Evolutionary conservation across 2,797 vertebrate genomes (phyloP), one percentile per base, ranked within the genome.

Genomic region (Buphagus erythrorhynchus): DNA sequence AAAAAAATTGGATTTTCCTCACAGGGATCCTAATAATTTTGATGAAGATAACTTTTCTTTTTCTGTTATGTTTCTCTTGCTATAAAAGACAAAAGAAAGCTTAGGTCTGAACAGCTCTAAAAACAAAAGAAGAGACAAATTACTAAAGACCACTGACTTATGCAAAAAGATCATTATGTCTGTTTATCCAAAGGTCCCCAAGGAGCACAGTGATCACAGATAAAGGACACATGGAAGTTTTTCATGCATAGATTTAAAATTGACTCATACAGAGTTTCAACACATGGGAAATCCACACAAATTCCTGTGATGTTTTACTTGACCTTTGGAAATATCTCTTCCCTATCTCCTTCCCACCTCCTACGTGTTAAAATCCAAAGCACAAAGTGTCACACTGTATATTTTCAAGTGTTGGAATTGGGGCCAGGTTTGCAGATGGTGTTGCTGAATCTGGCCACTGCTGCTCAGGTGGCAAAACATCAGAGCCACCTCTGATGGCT

Each of bases 51-150:
- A 59, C 51, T 29, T 55, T 31, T 26, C 43, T 29, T 59, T 31
- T n/a, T 7, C 4, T 40, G 8, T 62, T 57, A 45, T 19, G 6
- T 75, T 90, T 88, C 17, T 54, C 43, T 63, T 86, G 31, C 12
- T 67, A 9, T 22, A 29, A 63, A 92, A 85, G 38, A 29, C 12
- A 68, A 72, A 26, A 74, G n/a, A 54, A 88, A 10, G 19, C 25
- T 16, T 17, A 20, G 25, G 7, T n/a, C 40, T 82, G 22, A 91
- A 63, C 4, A 13, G 71, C 59, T 76, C n/a, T 63, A 35, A 76
- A 90, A 87, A 89, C 7, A 79, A 61, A 92, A 65, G 19, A 72
- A 77, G 14, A 38, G n/a, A 26, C 43, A 82, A 82, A 80, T 67
- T 73, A 67, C 24, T 45, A 16, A 92, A 68, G 25, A 89, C 11